Evolutionary conservation across 2,797 vertebrate species (phyloP).

Genomic region (Anas flavirostris): DNA sequence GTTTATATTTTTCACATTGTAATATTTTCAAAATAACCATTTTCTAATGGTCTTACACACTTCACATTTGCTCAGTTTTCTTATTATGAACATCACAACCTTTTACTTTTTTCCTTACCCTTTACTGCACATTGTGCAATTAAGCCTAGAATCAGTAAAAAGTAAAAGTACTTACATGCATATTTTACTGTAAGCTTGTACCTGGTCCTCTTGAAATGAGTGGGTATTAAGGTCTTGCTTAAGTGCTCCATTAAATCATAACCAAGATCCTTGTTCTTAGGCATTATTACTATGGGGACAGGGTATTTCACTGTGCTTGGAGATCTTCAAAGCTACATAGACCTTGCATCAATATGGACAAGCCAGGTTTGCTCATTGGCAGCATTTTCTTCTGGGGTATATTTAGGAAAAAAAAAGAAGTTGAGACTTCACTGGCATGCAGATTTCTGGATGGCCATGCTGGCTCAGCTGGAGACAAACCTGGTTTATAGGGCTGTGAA

Average conservation of each 20-base stretch:
- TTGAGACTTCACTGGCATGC: fast-evolving
- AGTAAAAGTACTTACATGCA: background rate
- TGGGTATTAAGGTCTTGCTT: background rate
- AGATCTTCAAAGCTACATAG: background rate
- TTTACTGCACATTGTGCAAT: background rate
- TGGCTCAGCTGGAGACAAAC: background rate
- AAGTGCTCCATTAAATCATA: background rate
- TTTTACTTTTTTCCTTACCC: background rate
- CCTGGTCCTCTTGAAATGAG: background rate
- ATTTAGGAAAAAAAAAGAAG: background rate
- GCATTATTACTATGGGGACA: background rate
- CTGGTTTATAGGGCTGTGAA: background rate
- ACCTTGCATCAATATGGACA: fast-evolving
- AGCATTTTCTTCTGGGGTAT: background rate
- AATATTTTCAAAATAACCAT: background rate
- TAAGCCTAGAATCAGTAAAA: background rate
- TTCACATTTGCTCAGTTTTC: background rate
- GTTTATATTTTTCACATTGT: background rate
- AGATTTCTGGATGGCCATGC: background rate
- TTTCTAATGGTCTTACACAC: background rate
- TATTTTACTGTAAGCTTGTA: background rate
- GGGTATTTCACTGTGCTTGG: background rate
- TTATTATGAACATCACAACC: background rate
- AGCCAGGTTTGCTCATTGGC: background rate
- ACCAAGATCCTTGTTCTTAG: background rate